These are phyloP conservation scores for Eulemur mongoz DNA, from an alignment of 2,797 vertebrate species.

Conservation along the genomic window DNA sequence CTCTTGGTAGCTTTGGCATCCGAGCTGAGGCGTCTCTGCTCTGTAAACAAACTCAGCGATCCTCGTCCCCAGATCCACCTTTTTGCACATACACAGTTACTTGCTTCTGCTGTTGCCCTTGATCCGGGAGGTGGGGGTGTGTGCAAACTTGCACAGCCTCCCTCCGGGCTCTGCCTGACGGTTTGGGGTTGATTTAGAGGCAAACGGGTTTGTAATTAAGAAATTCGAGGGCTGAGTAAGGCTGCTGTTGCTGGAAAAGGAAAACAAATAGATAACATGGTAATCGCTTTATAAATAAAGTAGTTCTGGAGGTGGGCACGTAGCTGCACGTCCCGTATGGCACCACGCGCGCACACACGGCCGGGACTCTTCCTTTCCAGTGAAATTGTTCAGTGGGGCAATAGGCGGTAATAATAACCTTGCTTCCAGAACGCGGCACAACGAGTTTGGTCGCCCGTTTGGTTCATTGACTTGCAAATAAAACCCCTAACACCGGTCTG, in stretches of 20 bases:
- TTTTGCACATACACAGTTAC: slow-evolving; percentile 82
- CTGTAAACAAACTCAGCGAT: slow-evolving; percentile 86
- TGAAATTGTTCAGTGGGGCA: slow-evolving; percentile 73
- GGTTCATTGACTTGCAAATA: slow-evolving; percentile 77
- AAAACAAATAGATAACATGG: slow-evolving; percentile 68
- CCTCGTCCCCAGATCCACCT: slow-evolving; percentile 83
- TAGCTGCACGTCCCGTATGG: slow-evolving; percentile 69
- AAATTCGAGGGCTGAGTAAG: slow-evolving; percentile 71
- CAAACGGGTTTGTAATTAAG: slow-evolving; percentile 73
- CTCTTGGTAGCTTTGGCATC: slow-evolving; percentile 83
- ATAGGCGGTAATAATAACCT: slow-evolving; percentile 68
- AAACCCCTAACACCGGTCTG: slow-evolving; percentile 37
- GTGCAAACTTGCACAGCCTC: slow-evolving; percentile 79
- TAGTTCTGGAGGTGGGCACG: slow-evolving; percentile 70
- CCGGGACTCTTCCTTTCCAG: slow-evolving; percentile 70
- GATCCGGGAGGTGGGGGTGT: slow-evolving; percentile 73
- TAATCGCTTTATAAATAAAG: slow-evolving; percentile 69
- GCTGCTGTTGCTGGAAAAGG: slow-evolving; percentile 68
- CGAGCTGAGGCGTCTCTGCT: slow-evolving; percentile 82
- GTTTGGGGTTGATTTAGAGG: slow-evolving; percentile 77
- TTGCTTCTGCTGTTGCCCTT: slow-evolving; percentile 75
- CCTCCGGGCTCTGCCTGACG: slow-evolving; percentile 71
- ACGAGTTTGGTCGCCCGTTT: slow-evolving; percentile 55
- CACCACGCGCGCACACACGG: not conserved
- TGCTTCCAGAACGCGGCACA: slow-evolving; percentile 60